Evolutionary conservation across 1,140 invertebrate genomes (phyloP).

Genomic region (Meloidogyne chitwoodi): DNA sequence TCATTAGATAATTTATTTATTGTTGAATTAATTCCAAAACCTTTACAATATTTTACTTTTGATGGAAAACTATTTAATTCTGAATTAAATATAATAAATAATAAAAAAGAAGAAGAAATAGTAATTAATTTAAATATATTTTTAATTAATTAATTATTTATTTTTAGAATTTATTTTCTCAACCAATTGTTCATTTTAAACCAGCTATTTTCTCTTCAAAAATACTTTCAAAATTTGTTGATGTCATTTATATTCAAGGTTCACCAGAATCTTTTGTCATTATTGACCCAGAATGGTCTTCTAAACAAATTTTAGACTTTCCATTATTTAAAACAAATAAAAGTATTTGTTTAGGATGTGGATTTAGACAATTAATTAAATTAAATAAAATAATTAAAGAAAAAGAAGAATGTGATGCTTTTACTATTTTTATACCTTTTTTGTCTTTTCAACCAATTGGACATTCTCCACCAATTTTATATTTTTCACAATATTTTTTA

Average conservation of each 20-base stretch:
- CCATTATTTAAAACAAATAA: not conserved
- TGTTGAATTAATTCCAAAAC: not conserved
- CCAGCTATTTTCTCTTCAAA: not conserved
- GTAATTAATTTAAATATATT: not conserved
- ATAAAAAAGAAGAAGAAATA: not conserved
- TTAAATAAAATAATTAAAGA: not conserved
- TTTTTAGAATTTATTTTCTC: not conserved
- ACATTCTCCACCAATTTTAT: not conserved
- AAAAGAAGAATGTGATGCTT: not conserved
- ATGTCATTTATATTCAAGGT: slow-evolving; percentile 9
- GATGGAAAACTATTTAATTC: slow-evolving; percentile 3
- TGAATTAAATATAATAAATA: not conserved
- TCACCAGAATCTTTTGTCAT: slow-evolving; percentile 11
- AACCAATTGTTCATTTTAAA: not conserved
- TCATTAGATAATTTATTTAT: slow-evolving; percentile 10
- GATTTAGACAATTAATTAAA: slow-evolving; percentile 3
- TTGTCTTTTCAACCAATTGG: not conserved
- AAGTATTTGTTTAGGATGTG: slow-evolving; percentile 11
- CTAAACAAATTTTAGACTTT: not conserved
- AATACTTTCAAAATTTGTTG: not conserved
- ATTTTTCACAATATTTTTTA: slow-evolving; percentile 7
- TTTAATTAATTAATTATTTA: too few relatives aligned
- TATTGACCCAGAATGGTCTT: not conserved
- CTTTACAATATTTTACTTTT: slow-evolving; percentile 10
- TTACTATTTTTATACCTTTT: not conserved